These are phyloP conservation scores for Epinotia ramella DNA, from an alignment of 2,888 invertebrate species.

Conservation along the genomic window DNA sequence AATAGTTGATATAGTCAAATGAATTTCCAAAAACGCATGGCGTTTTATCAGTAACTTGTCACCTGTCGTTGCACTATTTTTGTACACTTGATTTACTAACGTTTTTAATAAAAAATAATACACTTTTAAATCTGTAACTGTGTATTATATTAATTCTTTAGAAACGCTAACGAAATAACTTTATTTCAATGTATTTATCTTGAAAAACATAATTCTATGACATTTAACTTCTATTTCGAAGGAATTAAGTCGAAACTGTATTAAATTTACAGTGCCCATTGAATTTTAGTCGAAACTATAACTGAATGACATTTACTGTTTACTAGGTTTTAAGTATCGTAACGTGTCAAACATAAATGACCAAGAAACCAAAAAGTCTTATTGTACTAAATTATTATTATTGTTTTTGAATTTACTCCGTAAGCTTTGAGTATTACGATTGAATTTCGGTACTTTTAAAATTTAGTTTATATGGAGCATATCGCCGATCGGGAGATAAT, in stretches of 20 bases:
- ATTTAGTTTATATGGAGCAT: conserved; percentile 49
- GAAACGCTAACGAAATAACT: conserved; percentile 30
- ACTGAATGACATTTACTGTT: conserved; percentile 43
- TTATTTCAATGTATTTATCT: conserved; percentile 20
- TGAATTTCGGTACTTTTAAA: conserved; percentile 54
- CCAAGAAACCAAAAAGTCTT: conserved; percentile 74
- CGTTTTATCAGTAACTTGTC: conserved; percentile 64
- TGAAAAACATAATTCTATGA: conserved; percentile 19
- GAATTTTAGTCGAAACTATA: conserved; percentile 33
- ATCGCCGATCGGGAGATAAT: conserved; percentile 20
- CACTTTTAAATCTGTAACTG: conserved; percentile 56
- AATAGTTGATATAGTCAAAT: conserved; percentile 70
- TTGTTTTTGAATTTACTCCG: conserved; percentile 39
- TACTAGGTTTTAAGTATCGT: conserved; percentile 73
- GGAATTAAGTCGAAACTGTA: conserved; percentile 29
- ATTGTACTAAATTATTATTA: conserved; percentile 62
- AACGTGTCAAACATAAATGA: conserved; percentile 66
- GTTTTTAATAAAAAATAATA: conserved; percentile 32
- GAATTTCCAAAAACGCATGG: conserved; percentile 68
- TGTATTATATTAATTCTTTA: conserved; percentile 54
- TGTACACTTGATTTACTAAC: conserved; percentile 47
- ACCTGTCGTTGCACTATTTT: conserved; percentile 67
- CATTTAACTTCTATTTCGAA: conserved; percentile 22
- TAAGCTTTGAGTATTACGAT: conserved; percentile 58
- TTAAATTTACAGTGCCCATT: conserved; percentile 29